These are phyloP conservation scores for Kryphioiulus occultus DNA, from an alignment of 2,888 invertebrate genomes.

Conservation along the genomic window DNA sequence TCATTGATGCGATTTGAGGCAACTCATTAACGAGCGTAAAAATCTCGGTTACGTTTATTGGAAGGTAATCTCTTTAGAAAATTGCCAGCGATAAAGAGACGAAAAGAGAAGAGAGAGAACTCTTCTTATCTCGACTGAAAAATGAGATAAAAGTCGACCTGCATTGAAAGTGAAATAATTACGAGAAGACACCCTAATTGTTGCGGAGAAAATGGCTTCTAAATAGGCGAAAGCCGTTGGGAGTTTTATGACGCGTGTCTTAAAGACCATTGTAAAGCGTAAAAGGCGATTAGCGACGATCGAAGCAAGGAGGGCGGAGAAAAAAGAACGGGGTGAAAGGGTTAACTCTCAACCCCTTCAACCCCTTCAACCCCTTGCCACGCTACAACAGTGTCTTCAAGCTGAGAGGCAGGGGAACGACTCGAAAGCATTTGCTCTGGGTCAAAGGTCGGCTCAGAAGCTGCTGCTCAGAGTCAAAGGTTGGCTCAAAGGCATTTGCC, in stretches of 20 bases:
- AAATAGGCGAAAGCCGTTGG: slow-evolving; percentile 40
- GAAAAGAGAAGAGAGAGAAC: neutral
- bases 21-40: slow-evolving; percentile 1
- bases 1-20: slow-evolving; percentile 39
- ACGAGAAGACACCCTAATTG: slow-evolving; percentile 39
- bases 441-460: no score
- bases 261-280: slow-evolving; percentile 31
- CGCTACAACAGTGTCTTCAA: neutral
- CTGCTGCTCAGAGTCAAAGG: neutral
- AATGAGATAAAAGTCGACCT: slow-evolving; percentile 40
- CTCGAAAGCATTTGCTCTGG: neutral
- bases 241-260: slow-evolving; percentile 40
- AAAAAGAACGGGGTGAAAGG: neutral
- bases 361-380: neutral
- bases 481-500: neutral
- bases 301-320: neutral
- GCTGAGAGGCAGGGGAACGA: neutral
- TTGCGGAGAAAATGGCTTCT: slow-evolving; percentile 26
- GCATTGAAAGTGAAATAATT: slow-evolving; percentile 40
- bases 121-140: slow-evolving; percentile 32
- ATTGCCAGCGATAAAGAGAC: slow-evolving; percentile 39
- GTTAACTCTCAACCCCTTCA: neutral
- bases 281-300: slow-evolving; percentile 40
- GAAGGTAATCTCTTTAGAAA: slow-evolving; percentile 44
- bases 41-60: slow-evolving; percentile 40